A percentile compares a stretch with the other conserved stretches of the same genome.
phyloP scores from a whole-genome alignment of 2,888 invertebrate genomes.

The Hypomecis atomaria region DNA sequence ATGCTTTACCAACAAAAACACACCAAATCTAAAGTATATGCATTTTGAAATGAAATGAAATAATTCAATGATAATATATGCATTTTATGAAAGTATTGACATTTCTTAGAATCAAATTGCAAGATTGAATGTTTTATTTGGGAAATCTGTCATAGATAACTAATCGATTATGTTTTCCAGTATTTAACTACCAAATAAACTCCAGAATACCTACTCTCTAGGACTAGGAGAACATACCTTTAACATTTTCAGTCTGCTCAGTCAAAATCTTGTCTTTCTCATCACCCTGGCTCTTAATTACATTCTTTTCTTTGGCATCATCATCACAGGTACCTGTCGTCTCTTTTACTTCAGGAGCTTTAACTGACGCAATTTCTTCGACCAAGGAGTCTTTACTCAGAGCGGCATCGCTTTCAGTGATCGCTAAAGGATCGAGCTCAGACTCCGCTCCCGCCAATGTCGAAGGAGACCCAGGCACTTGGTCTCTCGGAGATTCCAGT shows the following conservation, averaged over 20 bases:
- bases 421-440: slow-evolving; percentile 75
- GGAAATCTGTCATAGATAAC: too few species aligned
- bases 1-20: too few species aligned
- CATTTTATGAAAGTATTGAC: too few species aligned
- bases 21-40: too few species aligned
- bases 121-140: too few species aligned
- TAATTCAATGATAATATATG: too few species aligned
- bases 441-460: slow-evolving; percentile 60
- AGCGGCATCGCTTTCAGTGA: slow-evolving; percentile 61
- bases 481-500: slow-evolving; percentile 76
- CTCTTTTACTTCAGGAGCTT: slow-evolving; percentile 48
- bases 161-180: too few species aligned
- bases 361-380: slow-evolving; percentile 41
- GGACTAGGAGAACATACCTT: slow-evolving; percentile 48
- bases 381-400: slow-evolving; percentile 52
- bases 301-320: slow-evolving; percentile 79
- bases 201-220: neutral
- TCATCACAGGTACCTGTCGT: slow-evolving; percentile 75
- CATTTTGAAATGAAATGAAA: too few species aligned
- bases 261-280: slow-evolving; percentile 52
- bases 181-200: too few species aligned
- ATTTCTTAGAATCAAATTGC: too few species aligned
- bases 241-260: slow-evolving; percentile 50
- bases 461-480: slow-evolving; percentile 61
- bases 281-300: slow-evolving; percentile 58